phyloP scores from a whole-genome alignment of 2,797 vertebrate species.

The Argya squamiceps region DNA sequence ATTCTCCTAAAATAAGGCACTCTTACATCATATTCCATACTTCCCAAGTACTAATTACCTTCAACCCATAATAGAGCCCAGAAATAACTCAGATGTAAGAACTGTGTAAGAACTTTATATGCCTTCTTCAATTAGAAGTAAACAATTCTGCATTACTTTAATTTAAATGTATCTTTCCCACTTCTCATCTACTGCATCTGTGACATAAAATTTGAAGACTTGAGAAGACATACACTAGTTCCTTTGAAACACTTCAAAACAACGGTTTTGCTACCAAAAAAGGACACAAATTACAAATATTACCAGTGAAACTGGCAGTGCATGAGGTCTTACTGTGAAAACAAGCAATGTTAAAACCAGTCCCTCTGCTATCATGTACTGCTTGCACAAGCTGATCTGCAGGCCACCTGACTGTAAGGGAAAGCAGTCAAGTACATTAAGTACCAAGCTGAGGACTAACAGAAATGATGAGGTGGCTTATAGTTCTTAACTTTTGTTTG shows the following conservation, averaged over 20 bases:
- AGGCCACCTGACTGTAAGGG: not conserved
- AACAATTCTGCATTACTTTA: not conserved
- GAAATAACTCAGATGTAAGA: not conserved
- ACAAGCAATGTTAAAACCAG: not conserved
- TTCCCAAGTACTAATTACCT: not conserved
- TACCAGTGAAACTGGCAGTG: not conserved
- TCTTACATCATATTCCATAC: not conserved
- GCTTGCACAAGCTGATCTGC: not conserved
- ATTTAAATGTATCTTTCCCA: not conserved
- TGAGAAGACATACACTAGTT: not conserved
- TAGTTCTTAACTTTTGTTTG: not conserved
- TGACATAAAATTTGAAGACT: not conserved
- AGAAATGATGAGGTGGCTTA: not conserved
- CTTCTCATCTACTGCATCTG: not conserved
- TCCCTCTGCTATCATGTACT: not conserved
- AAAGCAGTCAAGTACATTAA: not conserved
- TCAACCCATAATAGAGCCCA: not conserved
- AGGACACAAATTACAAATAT: not conserved
- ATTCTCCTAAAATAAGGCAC: not conserved
- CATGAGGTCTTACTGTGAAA: not conserved
- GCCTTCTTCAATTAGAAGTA: not conserved
- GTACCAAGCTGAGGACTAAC: not conserved
- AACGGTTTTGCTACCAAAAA: not conserved
- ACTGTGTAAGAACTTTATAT: not conserved
- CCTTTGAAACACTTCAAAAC: not conserved